Conservation (phyloP, 64 coral and sea anemone species). For the Pocillopora verrucosa region DNA sequence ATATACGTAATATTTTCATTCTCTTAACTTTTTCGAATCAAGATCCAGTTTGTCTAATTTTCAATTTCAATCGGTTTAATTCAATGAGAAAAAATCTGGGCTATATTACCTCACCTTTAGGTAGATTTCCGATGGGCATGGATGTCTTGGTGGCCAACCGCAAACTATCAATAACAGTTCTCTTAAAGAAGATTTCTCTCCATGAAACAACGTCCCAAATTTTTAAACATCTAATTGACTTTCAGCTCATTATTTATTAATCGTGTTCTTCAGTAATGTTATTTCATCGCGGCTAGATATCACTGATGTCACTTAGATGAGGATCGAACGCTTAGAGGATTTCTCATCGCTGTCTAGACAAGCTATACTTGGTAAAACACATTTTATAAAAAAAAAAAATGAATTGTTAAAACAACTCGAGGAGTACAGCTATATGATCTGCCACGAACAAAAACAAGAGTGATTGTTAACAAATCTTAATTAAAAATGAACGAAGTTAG, state of each 20-base stretch:
- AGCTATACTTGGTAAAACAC: not conserved
- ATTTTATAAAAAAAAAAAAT: not conserved
- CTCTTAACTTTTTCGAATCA: too few relatives aligned
- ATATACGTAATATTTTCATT: too few relatives aligned
- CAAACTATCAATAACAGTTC: not conserved
- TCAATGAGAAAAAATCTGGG: too few relatives aligned
- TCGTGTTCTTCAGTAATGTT: not conserved
- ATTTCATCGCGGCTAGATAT: not conserved
- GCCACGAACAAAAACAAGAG: not conserved
- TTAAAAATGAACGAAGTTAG: not conserved
- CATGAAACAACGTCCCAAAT: not conserved
- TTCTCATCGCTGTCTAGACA: not conserved
- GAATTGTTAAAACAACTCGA: not conserved
- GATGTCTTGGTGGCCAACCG: too few relatives aligned
- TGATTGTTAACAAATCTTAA: not conserved
- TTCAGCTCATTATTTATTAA: not conserved
- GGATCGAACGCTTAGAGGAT: not conserved
- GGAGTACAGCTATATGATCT: not conserved
- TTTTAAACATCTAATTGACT: not conserved
- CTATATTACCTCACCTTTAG: too few relatives aligned
- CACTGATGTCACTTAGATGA: not conserved
- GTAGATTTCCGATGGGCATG: too few relatives aligned
- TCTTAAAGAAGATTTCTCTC: not conserved
- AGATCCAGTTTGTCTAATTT: too few relatives aligned
- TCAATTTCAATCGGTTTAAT: too few relatives aligned